These are phyloP conservation scores for Drosophila pallidifrons DNA, from an alignment of 1,140 invertebrate species.

Conservation along the genomic window DNA sequence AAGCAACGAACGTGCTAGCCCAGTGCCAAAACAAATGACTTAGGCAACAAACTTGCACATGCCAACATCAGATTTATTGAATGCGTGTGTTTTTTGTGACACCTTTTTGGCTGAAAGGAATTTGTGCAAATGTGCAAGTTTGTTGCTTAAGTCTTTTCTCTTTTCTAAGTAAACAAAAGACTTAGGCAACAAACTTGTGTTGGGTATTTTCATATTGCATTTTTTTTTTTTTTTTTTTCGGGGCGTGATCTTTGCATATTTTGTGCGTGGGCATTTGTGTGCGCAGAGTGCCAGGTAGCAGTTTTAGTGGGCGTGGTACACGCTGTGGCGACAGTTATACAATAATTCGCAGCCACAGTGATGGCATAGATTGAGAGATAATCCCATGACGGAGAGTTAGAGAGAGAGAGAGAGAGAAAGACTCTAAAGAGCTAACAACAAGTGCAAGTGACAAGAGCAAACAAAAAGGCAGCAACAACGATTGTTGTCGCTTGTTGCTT, in stretches of 20 bases:
- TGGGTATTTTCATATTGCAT: not conserved
- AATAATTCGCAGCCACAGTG: slow-evolving; percentile 40
- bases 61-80: not conserved
- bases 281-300: slow-evolving; percentile 30
- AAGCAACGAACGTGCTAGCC: slow-evolving; percentile 9
- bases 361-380: slow-evolving; percentile 6
- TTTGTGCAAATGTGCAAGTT: not conserved
- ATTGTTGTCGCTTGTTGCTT: slow-evolving; percentile 8
- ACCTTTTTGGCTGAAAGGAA: not conserved
- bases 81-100: not conserved
- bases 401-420: slow-evolving; percentile 17
- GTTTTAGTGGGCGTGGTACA: slow-evolving; percentile 29
- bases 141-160: not conserved
- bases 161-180: slow-evolving; percentile 33
- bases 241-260: slow-evolving; percentile 31
- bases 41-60: slow-evolving; percentile 60
- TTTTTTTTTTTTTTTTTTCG: not conserved
- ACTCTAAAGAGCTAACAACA: slow-evolving; percentile 37
- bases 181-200: slow-evolving; percentile 51
- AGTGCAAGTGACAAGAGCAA: slow-evolving; percentile 72
- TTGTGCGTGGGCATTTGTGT: slow-evolving; percentile 29
- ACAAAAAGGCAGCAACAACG: slow-evolving; percentile 1
- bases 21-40: slow-evolving; percentile 51
- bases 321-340: slow-evolving; percentile 50
- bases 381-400: slow-evolving; percentile 12